Base-by-base conservation (phyloP, 2,888 invertebrate species). In the Xestoiulus laeticollis region DNA sequence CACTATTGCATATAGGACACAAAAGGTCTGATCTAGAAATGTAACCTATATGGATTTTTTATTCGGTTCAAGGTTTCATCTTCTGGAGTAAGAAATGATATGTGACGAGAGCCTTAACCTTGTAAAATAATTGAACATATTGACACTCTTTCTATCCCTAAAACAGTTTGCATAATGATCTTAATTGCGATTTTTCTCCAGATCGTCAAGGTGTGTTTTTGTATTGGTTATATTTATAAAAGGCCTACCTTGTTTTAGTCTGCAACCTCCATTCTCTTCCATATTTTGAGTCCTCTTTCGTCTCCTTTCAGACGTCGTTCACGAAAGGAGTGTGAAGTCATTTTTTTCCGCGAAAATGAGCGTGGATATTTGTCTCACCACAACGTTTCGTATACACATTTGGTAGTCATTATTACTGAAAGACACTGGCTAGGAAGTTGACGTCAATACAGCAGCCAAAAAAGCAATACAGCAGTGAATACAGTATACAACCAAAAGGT, bases 301-400 rank as follows among this genome's bases (percentile, higher is more conserved):
- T n/a, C 53, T n/a, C 53, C 53, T 59, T 59, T 59, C 53, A 59
- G 16, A 59, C 53, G 53, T 59, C 53, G 53, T 59, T 59, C 53
- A 59, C 53, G 53, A 59, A 59, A 59, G 53, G 53, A n/a, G 53
- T 59, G 53, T 59, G 53, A n/a, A n/a, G 53, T n/a, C 53, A 59
- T 59, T 59, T 59, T n/a, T n/a, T 59, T 59, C 12, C 19, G n/a
- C 53, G 53, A 59, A 59, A 59, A 59, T 59, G 19, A 16, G 53
- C 53, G 53, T 59, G 53, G n/a, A 59, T n/a, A 59, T 59, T n/a
- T 19, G n/a, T n/a, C 53, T n/a, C 53, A 19, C 12, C n/a, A n/a
- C n/a, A n/a, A n/a, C 16, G 53, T 59, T 59, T 4, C 6, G n/a
- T 59, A 59, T 3, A 12, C n/a, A 59, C 53, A n/a, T 59, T 59